Percentiles rank a stretch among this genome's conserved stretches.
These are phyloP conservation scores for Noctua fimbriata DNA, from an alignment of 2,888 invertebrate species.

Conservation along the genomic window DNA sequence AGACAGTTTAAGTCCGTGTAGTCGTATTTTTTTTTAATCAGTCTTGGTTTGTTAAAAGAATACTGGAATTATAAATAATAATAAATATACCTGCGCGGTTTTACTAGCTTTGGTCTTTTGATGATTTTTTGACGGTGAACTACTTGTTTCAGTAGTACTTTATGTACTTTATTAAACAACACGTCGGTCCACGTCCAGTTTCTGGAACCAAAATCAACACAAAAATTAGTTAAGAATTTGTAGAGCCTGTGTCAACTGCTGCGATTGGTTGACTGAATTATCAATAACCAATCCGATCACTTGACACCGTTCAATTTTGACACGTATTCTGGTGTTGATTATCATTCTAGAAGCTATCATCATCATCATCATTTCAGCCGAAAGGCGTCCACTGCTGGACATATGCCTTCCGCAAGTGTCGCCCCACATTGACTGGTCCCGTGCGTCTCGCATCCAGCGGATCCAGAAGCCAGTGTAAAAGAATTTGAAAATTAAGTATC, in stretches of 20 bases:
- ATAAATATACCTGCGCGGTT: not conserved
- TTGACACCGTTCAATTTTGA: conserved; percentile 7
- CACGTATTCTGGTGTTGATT: conserved; percentile 6
- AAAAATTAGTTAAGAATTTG: conserved; percentile 5
- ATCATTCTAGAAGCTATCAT: conserved; percentile 21
- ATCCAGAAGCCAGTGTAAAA: not conserved
- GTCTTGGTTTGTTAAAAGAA: too few species aligned
- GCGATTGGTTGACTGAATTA: not conserved
- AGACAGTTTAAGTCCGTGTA: too few species aligned
- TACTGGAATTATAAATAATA: not conserved
- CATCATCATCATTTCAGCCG: too few species aligned
- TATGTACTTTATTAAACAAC: not conserved
- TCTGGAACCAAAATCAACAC: conserved; percentile 37
- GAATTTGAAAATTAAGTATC: not conserved
- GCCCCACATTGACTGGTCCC: too few species aligned
- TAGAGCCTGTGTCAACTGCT: not conserved
- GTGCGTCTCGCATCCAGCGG: too few species aligned
- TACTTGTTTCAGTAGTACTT: conserved; percentile 8
- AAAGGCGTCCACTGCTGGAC: too few species aligned
- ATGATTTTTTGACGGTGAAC: not conserved
- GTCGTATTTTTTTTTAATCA: too few species aligned
- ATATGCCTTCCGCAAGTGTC: too few species aligned
- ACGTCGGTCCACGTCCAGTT: not conserved
- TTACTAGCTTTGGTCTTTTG: conserved; percentile 1
- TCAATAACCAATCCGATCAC: conserved; percentile 10